Evolutionary conservation across 2,113 vertebrate species (phyloP), one percentile per base, ranked within the genome.

Genomic region (Mixornis gularis): DNA sequence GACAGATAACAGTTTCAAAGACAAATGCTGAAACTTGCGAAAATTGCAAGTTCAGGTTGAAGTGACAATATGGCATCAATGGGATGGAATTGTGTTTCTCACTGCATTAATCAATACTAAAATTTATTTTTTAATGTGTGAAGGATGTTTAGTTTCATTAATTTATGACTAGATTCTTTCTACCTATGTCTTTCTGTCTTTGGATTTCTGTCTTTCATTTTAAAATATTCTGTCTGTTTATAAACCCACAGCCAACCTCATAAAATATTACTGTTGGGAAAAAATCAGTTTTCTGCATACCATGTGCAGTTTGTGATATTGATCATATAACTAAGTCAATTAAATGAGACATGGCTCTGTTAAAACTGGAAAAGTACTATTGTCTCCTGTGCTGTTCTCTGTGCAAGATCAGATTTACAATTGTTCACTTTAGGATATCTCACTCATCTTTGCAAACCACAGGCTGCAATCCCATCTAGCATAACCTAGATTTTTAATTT

Each of bases 1-100:
- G 74, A 73, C 63, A 92, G 63, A 48, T 85, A 85, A 89, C 65
- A 60, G 36, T 93, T 94, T 62, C 41, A 92, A 93, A 88, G 90
- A 79, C 27, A 86, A 93, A 90, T 73, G 48, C 30, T 74, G 58
- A 72, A 94, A 81, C 38, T 79, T 92, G 58, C 63, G 79, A 82
- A 94, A 79, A 89, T 77, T 68, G 13, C 49, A 85, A 77, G 36
- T 79, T 89, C 38, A 44, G 34, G 46, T 40, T 89, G 71, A 85
- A 89, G 52, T 66, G 58, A 79, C 59, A 56, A 40, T 66, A 63
- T n/a, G 22, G 36, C 74, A 93, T 52, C 77, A 74, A 62, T 53
- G 51, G 72, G 32, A 58, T 79, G 51, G 80, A 79, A 76, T 76
- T 93, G 62, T 63, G 32, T 34, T 86, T 79, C 62, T 87, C 12